phyloP scores from a whole-genome alignment of 2,797 vertebrate species.

The Tamandua tetradactyla region DNA sequence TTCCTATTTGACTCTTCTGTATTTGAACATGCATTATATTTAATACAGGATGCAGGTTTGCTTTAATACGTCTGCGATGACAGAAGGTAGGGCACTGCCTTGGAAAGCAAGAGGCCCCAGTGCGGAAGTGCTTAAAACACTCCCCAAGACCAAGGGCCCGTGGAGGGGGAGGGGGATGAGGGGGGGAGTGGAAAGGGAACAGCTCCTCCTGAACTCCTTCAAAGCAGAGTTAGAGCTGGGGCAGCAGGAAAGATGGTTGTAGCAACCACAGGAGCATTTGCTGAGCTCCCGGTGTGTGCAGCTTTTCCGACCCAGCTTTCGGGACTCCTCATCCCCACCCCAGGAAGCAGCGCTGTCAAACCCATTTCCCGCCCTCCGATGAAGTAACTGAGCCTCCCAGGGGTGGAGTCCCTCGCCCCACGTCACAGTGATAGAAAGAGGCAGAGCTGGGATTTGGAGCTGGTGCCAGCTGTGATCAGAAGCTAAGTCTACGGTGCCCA shows the following conservation, averaged over 20 bases:
- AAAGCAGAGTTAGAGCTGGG: background rate
- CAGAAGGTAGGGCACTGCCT: background rate
- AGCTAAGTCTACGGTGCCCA: constrained; percentile 60
- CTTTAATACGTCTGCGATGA: background rate
- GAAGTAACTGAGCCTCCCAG: constrained; percentile 71
- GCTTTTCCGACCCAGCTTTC: background rate
- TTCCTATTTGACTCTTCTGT: background rate
- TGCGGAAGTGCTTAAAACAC: background rate
- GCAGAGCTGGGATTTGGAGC: constrained; percentile 78
- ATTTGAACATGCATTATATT: background rate
- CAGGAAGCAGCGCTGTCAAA: constrained; percentile 52
- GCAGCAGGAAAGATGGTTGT: too few species aligned
- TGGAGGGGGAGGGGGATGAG: too few species aligned
- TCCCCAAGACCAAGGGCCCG: background rate
- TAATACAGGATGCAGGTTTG: background rate
- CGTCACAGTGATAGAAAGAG: constrained; percentile 88
- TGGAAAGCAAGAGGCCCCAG: background rate
- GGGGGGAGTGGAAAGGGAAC: background rate
- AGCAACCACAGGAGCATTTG: rapidly evolving
- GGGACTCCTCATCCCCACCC: background rate
- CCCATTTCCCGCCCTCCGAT: constrained; percentile 36
- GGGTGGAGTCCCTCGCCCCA: constrained; percentile 80
- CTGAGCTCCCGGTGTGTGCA: rapidly evolving
- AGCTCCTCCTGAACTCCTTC: background rate
- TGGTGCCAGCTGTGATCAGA: constrained; percentile 81